A percentile compares a stretch with the other conserved stretches of the same genome.
phyloP scores from a whole-genome alignment of 1,140 invertebrate species.

The Eriosoma lanigerum region DNA sequence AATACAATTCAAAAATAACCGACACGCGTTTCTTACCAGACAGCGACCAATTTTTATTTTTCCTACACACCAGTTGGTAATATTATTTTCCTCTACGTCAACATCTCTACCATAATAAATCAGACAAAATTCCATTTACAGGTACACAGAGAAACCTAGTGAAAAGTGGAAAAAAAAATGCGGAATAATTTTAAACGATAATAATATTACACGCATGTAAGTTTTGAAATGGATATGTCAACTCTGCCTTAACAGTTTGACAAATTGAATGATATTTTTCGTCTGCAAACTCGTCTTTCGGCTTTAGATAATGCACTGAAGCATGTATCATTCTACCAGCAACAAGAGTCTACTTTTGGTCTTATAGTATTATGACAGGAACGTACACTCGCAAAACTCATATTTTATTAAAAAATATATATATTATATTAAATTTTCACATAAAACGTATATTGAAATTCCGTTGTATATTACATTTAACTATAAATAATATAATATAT shows the following conservation, averaged over 20 bases:
- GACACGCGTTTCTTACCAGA: neutral
- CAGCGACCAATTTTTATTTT: neutral
- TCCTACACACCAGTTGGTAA: neutral
- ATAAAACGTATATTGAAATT: neutral
- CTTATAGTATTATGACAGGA: neutral
- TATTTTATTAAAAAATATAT: constrained; percentile 1
- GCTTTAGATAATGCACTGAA: constrained; percentile 45
- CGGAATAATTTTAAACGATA: constrained; percentile 46
- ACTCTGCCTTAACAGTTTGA: constrained; percentile 33
- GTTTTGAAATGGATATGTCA: constrained; percentile 48
- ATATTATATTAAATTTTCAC: neutral
- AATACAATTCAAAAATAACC: constrained; percentile 10
- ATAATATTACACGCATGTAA: constrained; percentile 18
- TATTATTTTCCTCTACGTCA: constrained; percentile 1
- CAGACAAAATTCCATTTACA: constrained; percentile 22
- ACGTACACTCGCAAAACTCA: neutral
- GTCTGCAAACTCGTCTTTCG: neutral
- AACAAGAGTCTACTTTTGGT: constrained; percentile 29
- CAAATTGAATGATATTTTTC: constrained; percentile 47
- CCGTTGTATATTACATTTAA: neutral
- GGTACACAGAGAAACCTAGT: neutral
- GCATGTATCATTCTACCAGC: constrained; percentile 15
- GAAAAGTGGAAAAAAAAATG: neutral
- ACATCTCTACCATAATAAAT: constrained; percentile 30
- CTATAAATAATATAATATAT: neutral